phyloP scores from a whole-genome alignment of 2,797 vertebrate species.

The Chelon auratus region DNA sequence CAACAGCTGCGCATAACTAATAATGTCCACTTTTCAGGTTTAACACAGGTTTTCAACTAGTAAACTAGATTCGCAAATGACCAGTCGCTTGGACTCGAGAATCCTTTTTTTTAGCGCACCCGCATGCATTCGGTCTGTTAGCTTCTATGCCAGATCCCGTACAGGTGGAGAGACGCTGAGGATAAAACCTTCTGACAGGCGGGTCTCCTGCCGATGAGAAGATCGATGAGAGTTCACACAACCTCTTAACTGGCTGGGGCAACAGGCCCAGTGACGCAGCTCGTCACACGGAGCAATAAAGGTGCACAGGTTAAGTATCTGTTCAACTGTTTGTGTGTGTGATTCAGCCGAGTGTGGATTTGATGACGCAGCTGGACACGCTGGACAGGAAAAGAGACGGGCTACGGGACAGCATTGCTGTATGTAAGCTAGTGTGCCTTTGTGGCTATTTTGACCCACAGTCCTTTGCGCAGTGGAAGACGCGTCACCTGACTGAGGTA shows the following conservation, averaged over 20 bases:
- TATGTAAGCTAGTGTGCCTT: too few species aligned
- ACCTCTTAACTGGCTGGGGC: conserved; percentile 55
- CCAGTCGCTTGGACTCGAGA: too few species aligned
- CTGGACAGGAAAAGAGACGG: conserved; percentile 2
- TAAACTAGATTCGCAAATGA: too few species aligned
- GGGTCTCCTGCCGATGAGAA: conserved; percentile 62
- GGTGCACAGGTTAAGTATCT: conserved; percentile 43
- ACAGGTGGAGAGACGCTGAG: conserved; percentile 54
- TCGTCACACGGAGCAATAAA: conserved; percentile 55
- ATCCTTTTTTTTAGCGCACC: neutral
- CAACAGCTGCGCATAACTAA: too few species aligned
- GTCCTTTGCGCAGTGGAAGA: too few species aligned
- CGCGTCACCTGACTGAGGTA: too few species aligned
- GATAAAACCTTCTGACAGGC: conserved; percentile 75
- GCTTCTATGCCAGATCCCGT: conserved; percentile 30
- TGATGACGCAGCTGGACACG: conserved; percentile 3
- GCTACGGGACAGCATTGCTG: neutral
- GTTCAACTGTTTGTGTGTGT: conserved; percentile 17
- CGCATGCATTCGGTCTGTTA: conserved; percentile 38
- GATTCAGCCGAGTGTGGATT: neutral
- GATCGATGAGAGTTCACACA: conserved; percentile 74
- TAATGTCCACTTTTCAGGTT: neutral
- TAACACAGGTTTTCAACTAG: too few species aligned
- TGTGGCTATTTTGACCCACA: too few species aligned
- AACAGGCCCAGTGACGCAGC: conserved; percentile 48